Base-by-base conservation (phyloP, 2,888 invertebrate genomes). In the Andrena minutula region DNA sequence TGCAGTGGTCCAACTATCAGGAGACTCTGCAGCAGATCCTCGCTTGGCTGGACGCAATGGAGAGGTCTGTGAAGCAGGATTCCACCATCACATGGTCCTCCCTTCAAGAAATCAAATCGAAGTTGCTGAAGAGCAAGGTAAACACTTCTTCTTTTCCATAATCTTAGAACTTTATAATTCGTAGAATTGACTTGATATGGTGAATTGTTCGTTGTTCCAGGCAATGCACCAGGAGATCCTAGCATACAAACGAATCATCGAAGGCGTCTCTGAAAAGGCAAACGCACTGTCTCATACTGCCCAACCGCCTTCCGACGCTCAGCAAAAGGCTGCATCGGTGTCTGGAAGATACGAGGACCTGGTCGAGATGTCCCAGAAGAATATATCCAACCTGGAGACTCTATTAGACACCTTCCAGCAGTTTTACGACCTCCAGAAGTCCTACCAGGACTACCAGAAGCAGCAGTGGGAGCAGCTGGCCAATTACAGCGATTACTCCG, bases 211-310 rank as follows among this genome's bases (percentile, higher is more conserved):
- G 10, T 16, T 8, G 1, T 83, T 87, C 28, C 89, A 96, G 95
- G 97, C 97, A 0, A 95, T 97, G 64, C 95, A 97, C 72, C 98
- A 99, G 94, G 99, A 99, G 94, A 97, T 98, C 30, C 94, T 96
- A 76, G 97, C 98, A 0, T 98, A 99, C 92, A 98, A 98, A 93
- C 95, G 98, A 86, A 96, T 98, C 5, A 96, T 99, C 58, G 99
- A 99, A 94, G 97, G 97, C 5, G 96, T 99, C 1, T 97, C 97
- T 7, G 98, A 98, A 91, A 99, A 98, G 93, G 98, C 98, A 0
- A 96, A 97, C 87, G 95, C 95, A 23, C 93, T 97, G 12, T 95
- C 97, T 2, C 65, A 72, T 8, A 23, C 79, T 0, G 95, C 96
- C 69, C 95, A 96, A 84, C 95, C 95, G 51, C 92, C 93, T 7